Base-by-base conservation (phyloP, 1,140 invertebrate genomes). In the Hyposmocoma kahamanoa region DNA sequence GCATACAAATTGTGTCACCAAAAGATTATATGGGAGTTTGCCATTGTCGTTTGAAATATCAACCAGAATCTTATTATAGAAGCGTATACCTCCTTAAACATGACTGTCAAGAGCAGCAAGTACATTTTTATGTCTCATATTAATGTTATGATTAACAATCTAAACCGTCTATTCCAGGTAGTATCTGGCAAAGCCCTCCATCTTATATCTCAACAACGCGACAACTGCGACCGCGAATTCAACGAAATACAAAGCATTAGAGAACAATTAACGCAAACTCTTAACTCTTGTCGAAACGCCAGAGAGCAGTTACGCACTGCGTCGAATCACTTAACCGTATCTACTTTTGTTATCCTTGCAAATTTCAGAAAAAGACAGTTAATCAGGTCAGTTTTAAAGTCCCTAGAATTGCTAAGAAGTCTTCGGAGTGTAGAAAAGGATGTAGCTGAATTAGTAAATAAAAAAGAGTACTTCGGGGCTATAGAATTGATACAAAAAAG, bases 161-260 rank as follows among this genome's bases (percentile, higher is more conserved):
- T n/a, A n/a, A n/a, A n/a, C n/a, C n/a, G n/a, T n/a, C n/a, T n/a
- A n/a, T 49, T 53, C 9, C 65, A 76, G 81, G 95, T 97, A 21
- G 95, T 98, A 0, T 97, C 95, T 0, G 96, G 95, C 59, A 95
- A 96, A 84, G 94, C 98, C 0, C 89, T 97, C 0, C 94, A 97
- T 59, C 87, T 98, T 13, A 97, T 98, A 61, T 86, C 97, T 8
- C 93, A 98, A 73, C 96, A 98, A 56, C 92, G 97, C 44, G 92
- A 90, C 56, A 89, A 91, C 1, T 98, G 96, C 76, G 93, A 94
- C 51, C 87, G 90, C 10, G 95, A 98, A 77, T 94, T 98, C 59
- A 87, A 92, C 42, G 90, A 93, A 53, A 94, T 98, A 15, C 89
- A 93, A 51, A 90, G 92, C 52, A 90, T 97, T 48, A 88, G 96